Evolutionary conservation across 2,797 vertebrate genomes (phyloP).

Genomic region (Bryconaethiops microstoma): DNA sequence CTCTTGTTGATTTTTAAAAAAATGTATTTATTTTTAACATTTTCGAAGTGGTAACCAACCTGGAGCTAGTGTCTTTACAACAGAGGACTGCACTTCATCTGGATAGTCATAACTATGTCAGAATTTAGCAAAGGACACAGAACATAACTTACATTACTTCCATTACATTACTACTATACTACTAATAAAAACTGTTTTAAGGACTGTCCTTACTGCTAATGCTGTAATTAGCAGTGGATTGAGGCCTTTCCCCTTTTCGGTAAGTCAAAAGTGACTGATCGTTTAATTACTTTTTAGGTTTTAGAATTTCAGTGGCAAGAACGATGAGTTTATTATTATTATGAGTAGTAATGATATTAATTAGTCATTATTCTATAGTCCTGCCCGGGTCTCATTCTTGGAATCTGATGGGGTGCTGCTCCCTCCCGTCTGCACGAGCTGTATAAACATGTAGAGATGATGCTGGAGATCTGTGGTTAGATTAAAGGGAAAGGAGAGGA

Average conservation of each 20-base stretch:
- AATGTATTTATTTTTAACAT: too few relatives aligned
- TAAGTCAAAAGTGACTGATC: neutral
- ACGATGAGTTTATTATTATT: neutral
- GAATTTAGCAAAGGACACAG: too few relatives aligned
- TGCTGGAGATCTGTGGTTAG: neutral
- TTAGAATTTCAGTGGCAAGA: neutral
- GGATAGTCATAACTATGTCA: too few relatives aligned
- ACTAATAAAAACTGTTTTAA: neutral
- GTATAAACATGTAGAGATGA: neutral
- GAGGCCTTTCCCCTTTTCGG: neutral
- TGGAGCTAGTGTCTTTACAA: too few relatives aligned
- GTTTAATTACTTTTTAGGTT: neutral
- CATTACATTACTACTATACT: too few relatives aligned
- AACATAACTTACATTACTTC: too few relatives aligned
- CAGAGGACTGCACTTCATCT: too few relatives aligned
- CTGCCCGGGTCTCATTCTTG: neutral
- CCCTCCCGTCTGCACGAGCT: slow-evolving; percentile 1
- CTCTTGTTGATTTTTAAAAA: too few relatives aligned
- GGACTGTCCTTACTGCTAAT: neutral
- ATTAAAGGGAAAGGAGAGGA: slow-evolving; percentile 30
- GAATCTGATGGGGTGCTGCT: neutral
- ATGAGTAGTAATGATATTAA: too few relatives aligned
- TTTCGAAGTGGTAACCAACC: too few relatives aligned
- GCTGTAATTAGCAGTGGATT: neutral
- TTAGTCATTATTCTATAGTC: slow-evolving; percentile 1